Evolutionary conservation across 2,113 vertebrate species (phyloP), one percentile per base, ranked within the genome.

Genomic region (Astur gentilis): DNA sequence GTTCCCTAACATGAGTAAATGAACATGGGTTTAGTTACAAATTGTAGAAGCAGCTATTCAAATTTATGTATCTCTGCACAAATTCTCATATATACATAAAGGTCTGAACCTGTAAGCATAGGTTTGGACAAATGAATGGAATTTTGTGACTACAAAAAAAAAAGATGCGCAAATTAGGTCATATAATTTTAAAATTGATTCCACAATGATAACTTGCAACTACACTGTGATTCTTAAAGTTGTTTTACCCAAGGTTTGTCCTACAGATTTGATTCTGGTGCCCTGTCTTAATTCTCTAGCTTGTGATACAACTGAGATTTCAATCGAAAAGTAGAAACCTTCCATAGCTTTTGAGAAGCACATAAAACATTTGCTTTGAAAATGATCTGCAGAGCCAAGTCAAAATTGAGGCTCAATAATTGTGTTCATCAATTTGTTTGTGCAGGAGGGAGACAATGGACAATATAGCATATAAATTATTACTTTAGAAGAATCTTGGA

Each of bases 21-120:
- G 27, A 94, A 87, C 95, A 95, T 82, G n/a, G 20, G 18, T 60
- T 93, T 92, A 71, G 50, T 80, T 90, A 73, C 31, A 85, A 86
- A 64, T 11, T 52, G 69, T 60, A 90, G 88, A 81, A 75, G 23
- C 65, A 84, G 47, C 42, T 89, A 65, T 91, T 93, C 47, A 65
- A 16, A 87, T 87, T 86, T 47, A 58, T 52, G 7, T 83, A 31
- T 38, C 22, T 79, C 25, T 81, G 76, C 60, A 66, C 22, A 84
- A 87, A 71, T 50, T 83, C 38, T 93, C 11, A 20, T 55, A 19
- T 67, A 40, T 49, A 17, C 23, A 12, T 66, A 34, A 66, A 25
- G 34, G 11, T 86, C 90, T 86, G 50, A 79, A 75, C 1, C 3
- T 0, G 0, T 55, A 55, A 79, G 17, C 36, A 80, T 73, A 40